Conservation (phyloP, 2,797 vertebrate genomes). For the Brachyalestes nurse region DNA sequence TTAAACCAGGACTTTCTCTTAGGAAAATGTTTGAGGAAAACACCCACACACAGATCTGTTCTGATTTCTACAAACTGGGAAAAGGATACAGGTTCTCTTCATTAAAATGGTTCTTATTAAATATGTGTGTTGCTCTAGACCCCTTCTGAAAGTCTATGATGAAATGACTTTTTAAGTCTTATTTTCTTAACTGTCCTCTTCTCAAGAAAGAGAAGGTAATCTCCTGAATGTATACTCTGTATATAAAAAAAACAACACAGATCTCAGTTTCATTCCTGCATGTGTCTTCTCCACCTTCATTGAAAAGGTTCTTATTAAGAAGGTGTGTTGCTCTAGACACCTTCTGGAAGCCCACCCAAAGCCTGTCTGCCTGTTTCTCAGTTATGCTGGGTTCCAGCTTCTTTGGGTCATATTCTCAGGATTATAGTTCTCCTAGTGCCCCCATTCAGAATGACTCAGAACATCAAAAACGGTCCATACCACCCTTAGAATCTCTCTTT, state of each 20-base stretch:
- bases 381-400: slow-evolving; percentile 13
- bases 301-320: neutral
- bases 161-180: no score
- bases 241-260: no score
- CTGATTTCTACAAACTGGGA: no score
- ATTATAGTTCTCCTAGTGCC: slow-evolving; percentile 65
- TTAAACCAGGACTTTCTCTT: neutral
- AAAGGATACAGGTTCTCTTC: no score
- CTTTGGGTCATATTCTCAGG: slow-evolving; percentile 61
- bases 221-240: no score
- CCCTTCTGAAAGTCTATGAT: no score
- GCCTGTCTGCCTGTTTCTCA: slow-evolving; percentile 5
- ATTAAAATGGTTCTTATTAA: no score
- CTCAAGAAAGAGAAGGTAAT: no score
- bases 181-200: no score
- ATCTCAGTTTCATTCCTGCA: neutral
- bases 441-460: slow-evolving; percentile 70
- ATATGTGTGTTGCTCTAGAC: no score
- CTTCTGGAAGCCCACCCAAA: neutral
- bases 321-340: neutral
- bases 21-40: neutral
- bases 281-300: neutral
- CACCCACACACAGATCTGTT: no score
- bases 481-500: neutral
- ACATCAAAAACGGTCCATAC: slow-evolving; percentile 47